Evolutionary conservation across 2,797 vertebrate species (phyloP).

Genomic region (Amblyraja radiata): DNA sequence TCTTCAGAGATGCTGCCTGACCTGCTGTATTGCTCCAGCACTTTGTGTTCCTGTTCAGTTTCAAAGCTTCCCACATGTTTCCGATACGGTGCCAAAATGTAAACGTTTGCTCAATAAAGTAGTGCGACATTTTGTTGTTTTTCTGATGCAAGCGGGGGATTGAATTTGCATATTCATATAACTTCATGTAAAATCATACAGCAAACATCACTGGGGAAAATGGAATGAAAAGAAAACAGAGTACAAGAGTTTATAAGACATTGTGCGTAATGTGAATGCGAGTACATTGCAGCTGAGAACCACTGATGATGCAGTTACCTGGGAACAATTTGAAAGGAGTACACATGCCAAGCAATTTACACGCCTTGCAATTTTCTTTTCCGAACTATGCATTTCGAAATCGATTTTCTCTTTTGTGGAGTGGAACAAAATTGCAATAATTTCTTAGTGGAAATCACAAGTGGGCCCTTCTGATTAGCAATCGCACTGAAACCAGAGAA

Average conservation of each 20-base stretch:
- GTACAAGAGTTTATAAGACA: background rate
- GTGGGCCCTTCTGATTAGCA: too few relatives aligned
- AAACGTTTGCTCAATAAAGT: background rate
- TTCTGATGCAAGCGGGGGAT: background rate
- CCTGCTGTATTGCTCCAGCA: too few relatives aligned
- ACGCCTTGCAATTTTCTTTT: too few relatives aligned
- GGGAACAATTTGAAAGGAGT: background rate
- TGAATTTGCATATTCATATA: background rate
- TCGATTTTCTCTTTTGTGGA: too few relatives aligned
- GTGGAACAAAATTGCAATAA: too few relatives aligned
- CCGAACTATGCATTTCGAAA: too few relatives aligned
- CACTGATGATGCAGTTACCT: background rate
- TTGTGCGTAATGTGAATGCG: background rate
- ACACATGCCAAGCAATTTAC: too few relatives aligned
- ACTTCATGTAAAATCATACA: background rate
- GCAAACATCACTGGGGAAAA: background rate
- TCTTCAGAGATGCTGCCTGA: too few relatives aligned
- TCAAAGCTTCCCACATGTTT: background rate
- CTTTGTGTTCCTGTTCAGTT: too few relatives aligned
- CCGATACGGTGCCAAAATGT: background rate
- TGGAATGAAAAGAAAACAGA: background rate
- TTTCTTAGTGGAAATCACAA: too few relatives aligned
- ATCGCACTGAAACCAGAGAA: too few relatives aligned
- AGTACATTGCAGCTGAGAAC: background rate
- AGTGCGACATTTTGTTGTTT: background rate